Evolutionary conservation across 1,140 invertebrate genomes (phyloP), one percentile per base, ranked within the genome.

Genomic region (Hetaerina americana): DNA sequence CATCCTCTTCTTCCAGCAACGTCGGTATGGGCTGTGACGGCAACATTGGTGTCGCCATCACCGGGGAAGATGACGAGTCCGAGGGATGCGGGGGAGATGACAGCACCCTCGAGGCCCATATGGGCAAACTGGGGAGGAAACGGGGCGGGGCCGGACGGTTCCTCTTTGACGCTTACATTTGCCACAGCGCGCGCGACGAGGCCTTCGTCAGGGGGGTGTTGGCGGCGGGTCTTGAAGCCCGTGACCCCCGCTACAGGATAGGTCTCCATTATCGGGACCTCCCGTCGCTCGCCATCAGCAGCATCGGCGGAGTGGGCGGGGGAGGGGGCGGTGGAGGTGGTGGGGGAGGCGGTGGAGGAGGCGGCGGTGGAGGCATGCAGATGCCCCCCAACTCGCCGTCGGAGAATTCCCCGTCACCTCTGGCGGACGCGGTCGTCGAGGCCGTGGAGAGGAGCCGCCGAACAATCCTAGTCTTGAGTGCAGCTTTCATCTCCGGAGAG

Each of bases 401-500:
- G 15, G 40, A 57, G 40, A 18, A 12, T 57, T 57, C 40, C 26
- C 92, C 90, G 40, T 89, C 91, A 8, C 92, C 91, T 79, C 89
- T 94, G 5, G 90, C 91, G 0, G 93, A 95, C 78, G 93, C 92
- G 0, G 93, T 98, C 66, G 89, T 93, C 71, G 92, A 96, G 79
- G 94, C 93, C 0, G 92, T 95, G 1, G 93, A 95, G 77, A 91
- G 92, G 27, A 95, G 93, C 22, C 88, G 92, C 74, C 86, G 94
- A 76, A 96, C 94, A 18, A 92, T 97, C 66, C 86, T 97, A 75
- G 89, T 97, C 28, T 79, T 98, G 27, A 94, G 93, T 1, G 93
- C 93, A 80, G 94, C 95, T 83, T 97, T 96, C 82, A 86, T 97
- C 24, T 90, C 93, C 80, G 94, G 93, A 81, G 93, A 96, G 82